Conservation (phyloP, 2,888 invertebrate genomes). For the Mythimna impura region DNA sequence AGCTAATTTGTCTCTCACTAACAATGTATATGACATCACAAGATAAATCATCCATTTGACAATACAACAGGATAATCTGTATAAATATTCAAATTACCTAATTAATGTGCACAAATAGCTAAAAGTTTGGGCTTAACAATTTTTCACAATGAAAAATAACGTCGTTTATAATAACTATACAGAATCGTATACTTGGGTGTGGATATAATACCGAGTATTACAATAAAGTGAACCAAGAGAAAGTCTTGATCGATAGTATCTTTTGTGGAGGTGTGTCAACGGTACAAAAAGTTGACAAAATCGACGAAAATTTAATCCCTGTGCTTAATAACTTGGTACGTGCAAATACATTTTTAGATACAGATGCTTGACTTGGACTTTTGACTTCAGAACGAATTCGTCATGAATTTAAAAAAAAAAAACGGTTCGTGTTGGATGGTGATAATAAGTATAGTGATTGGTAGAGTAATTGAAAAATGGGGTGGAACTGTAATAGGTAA, state of each 20-base stretch:
- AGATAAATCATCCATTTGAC: slow-evolving; percentile 63
- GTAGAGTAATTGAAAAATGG: slow-evolving; percentile 56
- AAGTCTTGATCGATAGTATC: slow-evolving; percentile 60
- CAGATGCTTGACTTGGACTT: slow-evolving; percentile 26
- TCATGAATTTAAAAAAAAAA: slow-evolving; percentile 23
- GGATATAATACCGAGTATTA: slow-evolving; percentile 57
- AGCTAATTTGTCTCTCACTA: slow-evolving; percentile 57
- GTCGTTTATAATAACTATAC: slow-evolving; percentile 58
- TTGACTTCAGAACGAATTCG: slow-evolving; percentile 28
- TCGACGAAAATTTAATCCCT: slow-evolving; percentile 55
- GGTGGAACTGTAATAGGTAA: slow-evolving; percentile 47
- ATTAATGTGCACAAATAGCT: slow-evolving; percentile 65
- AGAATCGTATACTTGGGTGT: slow-evolving; percentile 56
- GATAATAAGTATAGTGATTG: slow-evolving; percentile 47
- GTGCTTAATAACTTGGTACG: slow-evolving; percentile 49
- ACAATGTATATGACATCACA: slow-evolving; percentile 54
- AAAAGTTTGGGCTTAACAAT: slow-evolving; percentile 61
- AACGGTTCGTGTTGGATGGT: slow-evolving; percentile 9
- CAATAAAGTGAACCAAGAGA: slow-evolving; percentile 60
- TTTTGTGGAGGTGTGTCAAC: slow-evolving; percentile 59
- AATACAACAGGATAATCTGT: slow-evolving; percentile 65
- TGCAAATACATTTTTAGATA: slow-evolving; percentile 48
- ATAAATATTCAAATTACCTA: slow-evolving; percentile 67
- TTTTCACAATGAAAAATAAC: slow-evolving; percentile 65
- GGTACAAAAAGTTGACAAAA: slow-evolving; percentile 55